Conservation (phyloP, 2,888 invertebrate genomes). For the Rambutsinella grinnellia region DNA sequence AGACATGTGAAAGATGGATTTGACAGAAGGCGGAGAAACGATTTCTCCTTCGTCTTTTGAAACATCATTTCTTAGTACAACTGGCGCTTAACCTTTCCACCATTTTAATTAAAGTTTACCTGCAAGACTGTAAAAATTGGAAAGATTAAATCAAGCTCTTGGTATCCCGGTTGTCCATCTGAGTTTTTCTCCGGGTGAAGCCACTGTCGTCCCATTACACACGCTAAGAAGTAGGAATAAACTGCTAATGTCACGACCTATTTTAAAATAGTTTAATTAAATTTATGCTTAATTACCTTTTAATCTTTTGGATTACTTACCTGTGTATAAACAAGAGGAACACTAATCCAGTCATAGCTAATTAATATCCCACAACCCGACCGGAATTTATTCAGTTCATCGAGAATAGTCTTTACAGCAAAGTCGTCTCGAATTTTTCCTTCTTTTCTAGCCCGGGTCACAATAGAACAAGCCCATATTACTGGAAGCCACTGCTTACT, state of each 20-base stretch:
- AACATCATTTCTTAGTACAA: conserved; percentile 71
- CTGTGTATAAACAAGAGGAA: conserved; percentile 88
- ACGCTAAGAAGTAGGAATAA: conserved; percentile 91
- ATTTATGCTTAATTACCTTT: background rate
- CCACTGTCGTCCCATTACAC: conserved; percentile 91
- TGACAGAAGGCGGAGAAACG: conserved; percentile 64
- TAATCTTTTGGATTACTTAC: conserved; percentile 62
- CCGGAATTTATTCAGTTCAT: conserved; percentile 87
- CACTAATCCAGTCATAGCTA: conserved; percentile 69
- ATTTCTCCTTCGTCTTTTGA: conserved; percentile 74
- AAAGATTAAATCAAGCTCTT: conserved; percentile 84
- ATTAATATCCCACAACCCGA: conserved; percentile 80
- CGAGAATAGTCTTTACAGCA: conserved; percentile 91
- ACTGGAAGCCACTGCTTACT: conserved; percentile 93
- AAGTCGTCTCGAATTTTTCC: conserved; percentile 91
- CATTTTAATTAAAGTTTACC: conserved; percentile 70
- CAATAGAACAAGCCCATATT: conserved; percentile 92
- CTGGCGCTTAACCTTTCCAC: background rate
- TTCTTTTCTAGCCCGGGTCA: conserved; percentile 90
- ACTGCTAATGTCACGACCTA: conserved; percentile 92
- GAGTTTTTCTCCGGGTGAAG: conserved; percentile 72
- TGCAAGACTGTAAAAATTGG: conserved; percentile 91
- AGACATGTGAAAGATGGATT: conserved; percentile 64
- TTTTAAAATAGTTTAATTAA: background rate
- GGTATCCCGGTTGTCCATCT: conserved; percentile 23